Conservation (phyloP, 2,888 invertebrate species). For the Ophonus ardosiacus region DNA sequence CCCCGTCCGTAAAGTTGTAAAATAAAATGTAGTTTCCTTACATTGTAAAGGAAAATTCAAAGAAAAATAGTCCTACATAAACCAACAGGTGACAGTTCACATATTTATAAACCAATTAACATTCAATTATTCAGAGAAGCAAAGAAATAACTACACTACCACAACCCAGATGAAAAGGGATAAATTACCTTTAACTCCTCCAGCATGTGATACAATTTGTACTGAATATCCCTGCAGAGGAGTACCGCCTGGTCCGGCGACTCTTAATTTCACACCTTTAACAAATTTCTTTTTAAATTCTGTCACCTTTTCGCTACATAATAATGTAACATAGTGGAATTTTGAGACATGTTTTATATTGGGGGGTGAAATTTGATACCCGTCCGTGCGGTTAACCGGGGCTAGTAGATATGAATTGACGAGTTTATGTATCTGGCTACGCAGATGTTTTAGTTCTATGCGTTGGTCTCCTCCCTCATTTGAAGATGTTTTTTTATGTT, state of each 20-base stretch:
- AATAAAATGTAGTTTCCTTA: background rate
- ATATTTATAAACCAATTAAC: background rate
- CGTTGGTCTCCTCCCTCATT: no score
- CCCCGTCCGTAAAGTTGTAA: background rate
- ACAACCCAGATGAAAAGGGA: background rate
- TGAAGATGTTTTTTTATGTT: no score
- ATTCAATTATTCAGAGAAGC: background rate
- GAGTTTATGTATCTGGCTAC: no score
- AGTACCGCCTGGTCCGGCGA: conserved; percentile 72
- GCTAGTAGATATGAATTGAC: no score
- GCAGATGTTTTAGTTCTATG: no score
- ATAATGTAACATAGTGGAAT: no score
- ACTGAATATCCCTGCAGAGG: conserved; percentile 76
- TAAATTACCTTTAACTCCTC: conserved; percentile 77
- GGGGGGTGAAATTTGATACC: no score
- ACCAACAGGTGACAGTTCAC: background rate
- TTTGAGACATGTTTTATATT: no score
- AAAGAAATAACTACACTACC: background rate
- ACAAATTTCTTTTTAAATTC: background rate
- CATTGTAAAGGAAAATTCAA: background rate
- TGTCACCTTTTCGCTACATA: conserved; percentile 1
- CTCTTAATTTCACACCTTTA: conserved; percentile 68
- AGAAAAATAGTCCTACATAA: background rate
- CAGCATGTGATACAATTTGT: conserved; percentile 78
- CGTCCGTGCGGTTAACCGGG: no score